Evolutionary conservation across 2,113 vertebrate genomes (phyloP).

Genomic region (Tetraodon nigroviridis): DNA sequence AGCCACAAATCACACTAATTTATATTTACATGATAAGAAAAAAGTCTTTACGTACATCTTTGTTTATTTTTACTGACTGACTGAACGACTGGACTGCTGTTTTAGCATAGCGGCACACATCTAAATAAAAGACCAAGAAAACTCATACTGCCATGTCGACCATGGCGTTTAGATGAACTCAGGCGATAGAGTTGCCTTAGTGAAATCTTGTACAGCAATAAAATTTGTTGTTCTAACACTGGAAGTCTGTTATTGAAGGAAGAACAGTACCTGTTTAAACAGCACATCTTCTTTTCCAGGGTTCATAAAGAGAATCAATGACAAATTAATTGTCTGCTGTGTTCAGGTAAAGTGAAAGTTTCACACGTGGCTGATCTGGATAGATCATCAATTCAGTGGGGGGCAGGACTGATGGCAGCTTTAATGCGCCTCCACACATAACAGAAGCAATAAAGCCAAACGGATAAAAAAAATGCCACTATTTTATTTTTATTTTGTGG

Average conservation of each 20-base stretch:
- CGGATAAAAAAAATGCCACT: background rate
- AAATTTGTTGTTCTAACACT: background rate
- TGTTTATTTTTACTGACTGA: too few species aligned
- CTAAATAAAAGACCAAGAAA: too few species aligned
- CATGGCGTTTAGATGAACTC: background rate
- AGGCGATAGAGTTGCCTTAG: background rate
- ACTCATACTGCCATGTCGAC: too few species aligned
- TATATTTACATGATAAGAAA: too few species aligned
- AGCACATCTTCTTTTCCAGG: slow-evolving; percentile 17
- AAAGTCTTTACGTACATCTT: too few species aligned
- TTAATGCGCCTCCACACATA: slow-evolving; percentile 1
- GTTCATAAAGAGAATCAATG: slow-evolving; percentile 28
- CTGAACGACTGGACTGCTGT: too few species aligned
- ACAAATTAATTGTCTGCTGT: slow-evolving; percentile 23
- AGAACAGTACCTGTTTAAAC: background rate
- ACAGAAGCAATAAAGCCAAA: background rate
- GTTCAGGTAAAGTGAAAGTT: slow-evolving; percentile 9
- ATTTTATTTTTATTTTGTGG: background rate
- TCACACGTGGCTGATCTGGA: slow-evolving; percentile 14
- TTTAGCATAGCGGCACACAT: too few species aligned
- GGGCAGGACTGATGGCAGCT: background rate
- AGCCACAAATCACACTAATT: too few species aligned
- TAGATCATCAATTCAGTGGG: slow-evolving; percentile 18
- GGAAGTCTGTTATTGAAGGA: background rate
- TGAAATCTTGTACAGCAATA: background rate